Conservation (phyloP, 2,113 vertebrate species). For the Orycteropus afer region DNA sequence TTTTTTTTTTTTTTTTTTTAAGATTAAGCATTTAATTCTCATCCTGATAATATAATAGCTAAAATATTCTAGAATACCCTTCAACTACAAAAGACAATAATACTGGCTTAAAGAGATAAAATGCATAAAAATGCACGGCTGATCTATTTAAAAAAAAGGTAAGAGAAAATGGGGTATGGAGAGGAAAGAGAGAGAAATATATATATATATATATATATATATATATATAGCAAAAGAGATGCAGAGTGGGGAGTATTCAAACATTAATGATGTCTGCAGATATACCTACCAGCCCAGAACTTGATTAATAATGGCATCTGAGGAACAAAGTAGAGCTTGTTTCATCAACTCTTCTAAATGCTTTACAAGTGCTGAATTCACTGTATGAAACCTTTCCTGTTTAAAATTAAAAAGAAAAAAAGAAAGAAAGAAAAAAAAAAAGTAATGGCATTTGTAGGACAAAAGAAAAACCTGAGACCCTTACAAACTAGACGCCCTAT, state of each 20-base stretch:
- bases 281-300: background rate
- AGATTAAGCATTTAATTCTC: background rate
- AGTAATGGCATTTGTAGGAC: background rate
- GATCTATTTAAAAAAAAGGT: background rate
- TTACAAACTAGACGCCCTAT: background rate
- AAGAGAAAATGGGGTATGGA: background rate
- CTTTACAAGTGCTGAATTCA: no score
- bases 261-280: background rate
- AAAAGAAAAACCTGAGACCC: background rate
- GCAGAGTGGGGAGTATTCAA: background rate
- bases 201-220: no score
- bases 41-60: background rate
- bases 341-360: no score
- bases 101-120: background rate
- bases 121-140: background rate
- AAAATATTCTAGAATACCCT: background rate
- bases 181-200: background rate
- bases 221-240: background rate
- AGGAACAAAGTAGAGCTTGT: no score
- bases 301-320: background rate
- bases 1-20: slow-evolving; percentile 25
- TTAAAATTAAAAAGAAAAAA: no score
- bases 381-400: no score
- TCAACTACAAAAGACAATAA: background rate
- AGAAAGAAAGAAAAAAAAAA: no score